These are phyloP conservation scores for Stictocephala bisonia DNA, from an alignment of 2,888 invertebrate genomes.

Conservation along the genomic window DNA sequence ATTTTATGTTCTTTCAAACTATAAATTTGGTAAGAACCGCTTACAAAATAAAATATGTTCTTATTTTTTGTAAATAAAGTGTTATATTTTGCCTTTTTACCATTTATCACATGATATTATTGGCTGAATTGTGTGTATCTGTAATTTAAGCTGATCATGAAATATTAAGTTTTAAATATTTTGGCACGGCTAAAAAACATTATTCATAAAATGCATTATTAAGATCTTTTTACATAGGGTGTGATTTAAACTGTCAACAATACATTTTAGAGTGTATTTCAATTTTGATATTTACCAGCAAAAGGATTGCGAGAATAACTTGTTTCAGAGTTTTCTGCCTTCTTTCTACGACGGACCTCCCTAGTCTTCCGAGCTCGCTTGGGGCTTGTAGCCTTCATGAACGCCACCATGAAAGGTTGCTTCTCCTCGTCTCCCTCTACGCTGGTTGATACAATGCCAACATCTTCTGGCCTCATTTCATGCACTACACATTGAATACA, in stretches of 20 bases:
- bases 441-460: conserved; percentile 82
- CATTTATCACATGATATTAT: no score
- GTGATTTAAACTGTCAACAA: background rate
- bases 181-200: no score
- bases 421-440: conserved; percentile 75
- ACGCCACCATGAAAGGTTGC: conserved; percentile 94
- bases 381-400: conserved; percentile 77
- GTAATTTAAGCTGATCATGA: no score
- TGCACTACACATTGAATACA: conserved; percentile 69
- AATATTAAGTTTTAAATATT: no score
- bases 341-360: conserved; percentile 69
- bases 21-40: no score
- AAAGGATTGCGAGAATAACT: conserved; percentile 53
- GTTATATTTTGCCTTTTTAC: no score
- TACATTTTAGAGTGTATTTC: background rate
- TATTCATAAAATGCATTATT: no score
- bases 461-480: conserved; percentile 85
- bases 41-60: no score
- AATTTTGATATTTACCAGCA: conserved; percentile 46
- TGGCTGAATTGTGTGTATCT: no score
- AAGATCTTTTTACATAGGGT: background rate
- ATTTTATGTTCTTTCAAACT: no score
- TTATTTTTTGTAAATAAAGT: no score
- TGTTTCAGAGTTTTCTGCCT: conserved; percentile 64
- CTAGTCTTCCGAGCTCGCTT: conserved; percentile 61